Percentiles rank a stretch among this genome's conserved stretches.
Conservation (phyloP, 2,888 invertebrate species). For the Pasiphila rectangulata region DNA sequence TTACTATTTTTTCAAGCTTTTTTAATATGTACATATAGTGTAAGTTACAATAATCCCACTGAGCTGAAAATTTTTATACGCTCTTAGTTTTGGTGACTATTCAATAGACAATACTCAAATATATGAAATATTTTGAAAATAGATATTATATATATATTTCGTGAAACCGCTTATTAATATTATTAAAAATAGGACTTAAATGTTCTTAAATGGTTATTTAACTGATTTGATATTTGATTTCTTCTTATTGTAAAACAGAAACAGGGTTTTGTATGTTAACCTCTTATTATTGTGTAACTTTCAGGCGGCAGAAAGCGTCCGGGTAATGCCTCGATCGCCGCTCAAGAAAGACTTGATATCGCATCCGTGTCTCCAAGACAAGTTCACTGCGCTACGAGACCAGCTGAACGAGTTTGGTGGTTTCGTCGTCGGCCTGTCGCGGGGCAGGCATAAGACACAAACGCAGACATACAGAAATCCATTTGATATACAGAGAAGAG, state of each 20-base stretch:
- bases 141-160: neutral
- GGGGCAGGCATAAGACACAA: constrained; percentile 74
- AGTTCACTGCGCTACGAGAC: constrained; percentile 89
- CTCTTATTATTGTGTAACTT: constrained; percentile 33
- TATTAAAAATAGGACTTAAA: too few relatives aligned
- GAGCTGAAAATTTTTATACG: too few relatives aligned
- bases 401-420: constrained; percentile 93
- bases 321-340: constrained; percentile 85
- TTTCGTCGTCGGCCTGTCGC: constrained; percentile 87
- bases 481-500: constrained; percentile 94
- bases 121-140: too few relatives aligned
- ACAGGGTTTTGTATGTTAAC: neutral
- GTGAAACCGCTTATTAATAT: too few relatives aligned
- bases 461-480: constrained; percentile 92
- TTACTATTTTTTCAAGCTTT: neutral
- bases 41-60: too few relatives aligned
- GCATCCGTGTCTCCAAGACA: constrained; percentile 90
- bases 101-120: too few relatives aligned
- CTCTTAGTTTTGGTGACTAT: too few relatives aligned
- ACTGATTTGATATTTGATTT: too few relatives aligned
- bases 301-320: constrained; percentile 86
- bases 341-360: constrained; percentile 90
- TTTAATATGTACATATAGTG: too few relatives aligned
- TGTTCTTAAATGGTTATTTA: too few relatives aligned
- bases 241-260: neutral